phyloP scores from a whole-genome alignment of 2,113 vertebrate species.

The Coreoperca whiteheadi region DNA sequence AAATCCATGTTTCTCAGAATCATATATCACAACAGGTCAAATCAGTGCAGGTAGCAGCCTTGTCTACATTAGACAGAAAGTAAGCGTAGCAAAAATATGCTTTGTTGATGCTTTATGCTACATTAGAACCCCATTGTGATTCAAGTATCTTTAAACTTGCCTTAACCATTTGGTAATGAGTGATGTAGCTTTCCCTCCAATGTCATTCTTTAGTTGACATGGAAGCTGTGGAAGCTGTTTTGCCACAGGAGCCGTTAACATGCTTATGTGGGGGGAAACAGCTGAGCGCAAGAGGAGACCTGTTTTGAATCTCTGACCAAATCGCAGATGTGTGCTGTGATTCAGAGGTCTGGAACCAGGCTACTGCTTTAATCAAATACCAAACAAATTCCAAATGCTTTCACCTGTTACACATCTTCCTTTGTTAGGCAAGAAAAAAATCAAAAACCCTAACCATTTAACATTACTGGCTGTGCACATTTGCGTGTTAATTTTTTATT shows the following conservation, averaged over 20 bases:
- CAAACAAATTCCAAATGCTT: background rate
- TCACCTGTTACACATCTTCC: background rate
- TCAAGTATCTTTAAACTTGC: background rate
- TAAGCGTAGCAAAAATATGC: background rate
- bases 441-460: background rate
- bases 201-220: background rate
- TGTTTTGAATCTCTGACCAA: background rate
- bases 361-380: slow-evolving; percentile 11
- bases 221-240: background rate
- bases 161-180: background rate
- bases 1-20: background rate
- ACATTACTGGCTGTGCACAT: background rate
- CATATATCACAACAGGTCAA: too few relatives aligned
- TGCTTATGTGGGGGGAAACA: background rate
- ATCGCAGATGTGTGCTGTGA: background rate
- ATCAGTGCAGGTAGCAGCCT: background rate
- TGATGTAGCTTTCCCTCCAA: background rate
- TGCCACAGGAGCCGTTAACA: background rate
- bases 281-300: background rate
- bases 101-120: background rate
- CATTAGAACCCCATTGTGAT: background rate
- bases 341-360: background rate
- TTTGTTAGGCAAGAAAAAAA: background rate
- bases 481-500: background rate
- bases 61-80: background rate